Percentiles rank a stretch among this genome's conserved stretches.
Evolutionary conservation across 2,113 vertebrate genomes (phyloP).

Genomic region (Vulpes lagopus): DNA sequence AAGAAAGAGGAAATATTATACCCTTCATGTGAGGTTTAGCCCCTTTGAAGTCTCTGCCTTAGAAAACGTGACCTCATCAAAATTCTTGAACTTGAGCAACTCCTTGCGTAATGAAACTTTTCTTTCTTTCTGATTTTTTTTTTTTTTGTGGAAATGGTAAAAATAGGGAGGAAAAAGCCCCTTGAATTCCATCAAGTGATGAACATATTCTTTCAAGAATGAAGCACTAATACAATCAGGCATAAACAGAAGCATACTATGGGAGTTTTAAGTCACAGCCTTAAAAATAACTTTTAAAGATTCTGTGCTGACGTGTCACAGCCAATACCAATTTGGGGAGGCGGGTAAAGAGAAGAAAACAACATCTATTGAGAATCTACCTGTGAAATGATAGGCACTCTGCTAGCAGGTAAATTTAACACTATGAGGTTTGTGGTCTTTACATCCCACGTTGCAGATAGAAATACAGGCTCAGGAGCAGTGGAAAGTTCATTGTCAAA

Average conservation of each 20-base stretch:
- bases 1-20: not conserved
- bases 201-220: not conserved
- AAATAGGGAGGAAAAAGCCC: not conserved
- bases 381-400: not conserved
- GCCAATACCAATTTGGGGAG: not conserved
- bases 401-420: not conserved
- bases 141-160: not conserved
- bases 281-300: not conserved
- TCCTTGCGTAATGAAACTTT: not conserved
- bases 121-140: not conserved
- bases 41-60: not conserved
- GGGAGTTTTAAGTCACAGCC: not conserved
- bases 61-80: not conserved
- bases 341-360: not conserved
- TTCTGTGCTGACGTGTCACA: not conserved
- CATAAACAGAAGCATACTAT: not conserved
- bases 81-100: not conserved
- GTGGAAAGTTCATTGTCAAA: not conserved
- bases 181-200: not conserved
- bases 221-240: not conserved
- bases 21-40: not conserved
- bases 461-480: not conserved
- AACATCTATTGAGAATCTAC: not conserved
- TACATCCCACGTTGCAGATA: not conserved
- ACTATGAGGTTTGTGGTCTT: too few relatives aligned